Conservation (phyloP, 2,113 vertebrate genomes). For the Podocnemis expansa region DNA sequence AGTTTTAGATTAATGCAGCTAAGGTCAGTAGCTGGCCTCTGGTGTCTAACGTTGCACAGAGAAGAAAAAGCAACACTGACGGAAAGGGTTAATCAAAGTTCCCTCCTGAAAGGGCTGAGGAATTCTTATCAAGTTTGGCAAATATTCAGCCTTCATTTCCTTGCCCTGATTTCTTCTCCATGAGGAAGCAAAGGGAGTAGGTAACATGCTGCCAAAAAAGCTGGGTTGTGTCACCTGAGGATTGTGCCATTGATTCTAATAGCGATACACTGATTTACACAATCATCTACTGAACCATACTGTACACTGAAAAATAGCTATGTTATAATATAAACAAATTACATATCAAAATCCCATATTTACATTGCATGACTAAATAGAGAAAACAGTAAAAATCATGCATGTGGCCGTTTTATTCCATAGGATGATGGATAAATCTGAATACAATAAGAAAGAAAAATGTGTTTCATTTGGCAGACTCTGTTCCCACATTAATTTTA, state of each 20-base stretch:
- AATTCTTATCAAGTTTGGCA: accelerated
- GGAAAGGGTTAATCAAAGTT: not conserved
- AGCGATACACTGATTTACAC: not conserved
- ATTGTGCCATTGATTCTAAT: not conserved
- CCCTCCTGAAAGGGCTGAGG: not conserved
- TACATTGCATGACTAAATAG: not conserved
- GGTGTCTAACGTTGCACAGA: not conserved
- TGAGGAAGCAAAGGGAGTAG: not conserved
- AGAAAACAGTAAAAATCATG: not conserved
- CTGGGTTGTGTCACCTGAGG: not conserved
- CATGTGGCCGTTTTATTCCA: not conserved
- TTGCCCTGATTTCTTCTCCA: not conserved
- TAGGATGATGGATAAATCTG: not conserved
- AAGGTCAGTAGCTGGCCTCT: not conserved
- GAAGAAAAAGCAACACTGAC: not conserved
- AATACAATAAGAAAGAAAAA: not conserved
- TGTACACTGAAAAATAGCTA: not conserved
- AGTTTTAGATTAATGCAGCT: not conserved
- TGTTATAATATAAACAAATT: not conserved
- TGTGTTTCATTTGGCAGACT: slow-evolving; percentile 1
- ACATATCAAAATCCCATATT: not conserved
- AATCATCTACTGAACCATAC: not conserved
- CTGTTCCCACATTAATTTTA: not conserved
- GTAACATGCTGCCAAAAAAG: not conserved
- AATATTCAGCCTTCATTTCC: not conserved